Conservation (phyloP, 2,888 invertebrate genomes). For the Chrysomela aeneicollis region DNA sequence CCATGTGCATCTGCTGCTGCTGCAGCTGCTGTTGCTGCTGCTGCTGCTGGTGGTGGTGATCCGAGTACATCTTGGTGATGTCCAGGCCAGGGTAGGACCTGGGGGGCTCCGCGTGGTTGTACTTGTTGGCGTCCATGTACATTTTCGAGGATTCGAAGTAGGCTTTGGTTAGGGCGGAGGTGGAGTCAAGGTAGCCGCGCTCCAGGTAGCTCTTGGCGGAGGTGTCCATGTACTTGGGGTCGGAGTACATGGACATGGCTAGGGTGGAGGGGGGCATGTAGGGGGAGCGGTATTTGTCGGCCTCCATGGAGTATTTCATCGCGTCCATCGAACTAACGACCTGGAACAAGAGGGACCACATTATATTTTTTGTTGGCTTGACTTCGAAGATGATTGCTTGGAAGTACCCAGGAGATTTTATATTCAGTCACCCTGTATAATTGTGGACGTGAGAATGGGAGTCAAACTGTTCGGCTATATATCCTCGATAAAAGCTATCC, state of each 20-base stretch:
- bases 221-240: conserved; percentile 71
- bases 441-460: no score
- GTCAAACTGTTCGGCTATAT: no score
- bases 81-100: conserved; percentile 66
- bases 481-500: no score
- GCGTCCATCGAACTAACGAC: conserved; percentile 79
- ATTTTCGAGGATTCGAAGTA: conserved; percentile 74
- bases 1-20: conserved; percentile 39
- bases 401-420: no score
- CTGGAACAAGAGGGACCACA: conserved; percentile 64
- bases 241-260: conserved; percentile 77
- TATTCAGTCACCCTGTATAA: no score
- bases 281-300: conserved; percentile 76
- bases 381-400: no score
- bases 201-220: conserved; percentile 67
- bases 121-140: conserved; percentile 72
- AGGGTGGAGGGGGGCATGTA: conserved; percentile 72
- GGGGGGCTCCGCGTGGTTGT: conserved; percentile 55
- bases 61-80: conserved; percentile 71
- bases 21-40: conserved; percentile 36
- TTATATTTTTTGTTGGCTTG: no score
- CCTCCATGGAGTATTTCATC: conserved; percentile 81
- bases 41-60: conserved; percentile 41
- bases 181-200: conserved; percentile 74
- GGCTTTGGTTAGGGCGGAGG: conserved; percentile 73